phyloP scores from a whole-genome alignment of 2,113 vertebrate species.

The Mobula birostris region DNA sequence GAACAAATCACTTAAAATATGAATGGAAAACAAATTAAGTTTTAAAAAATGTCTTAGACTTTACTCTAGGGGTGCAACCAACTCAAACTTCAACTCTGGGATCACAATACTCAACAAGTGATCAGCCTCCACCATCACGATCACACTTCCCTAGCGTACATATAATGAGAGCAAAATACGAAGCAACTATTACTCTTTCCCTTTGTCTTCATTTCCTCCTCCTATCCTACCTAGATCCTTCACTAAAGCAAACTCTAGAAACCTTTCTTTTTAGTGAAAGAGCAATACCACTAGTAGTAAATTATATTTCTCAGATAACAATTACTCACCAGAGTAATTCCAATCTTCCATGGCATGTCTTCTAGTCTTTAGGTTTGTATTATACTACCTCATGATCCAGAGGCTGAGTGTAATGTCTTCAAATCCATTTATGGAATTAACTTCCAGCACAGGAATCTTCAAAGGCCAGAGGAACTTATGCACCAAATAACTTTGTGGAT shows the following conservation, averaged over 20 bases:
- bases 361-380: neutral
- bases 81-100: slow-evolving; percentile 4
- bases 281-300: neutral
- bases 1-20: neutral
- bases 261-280: neutral
- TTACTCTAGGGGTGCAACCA: slow-evolving; percentile 34
- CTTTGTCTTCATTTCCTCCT: neutral
- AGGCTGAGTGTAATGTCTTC: slow-evolving; percentile 3
- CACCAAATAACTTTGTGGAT: neutral
- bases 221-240: neutral
- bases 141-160: neutral
- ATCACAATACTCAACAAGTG: neutral
- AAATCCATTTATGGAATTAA: slow-evolving; percentile 13
- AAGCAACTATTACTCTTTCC: neutral
- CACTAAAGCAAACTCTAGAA: neutral
- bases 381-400: slow-evolving; percentile 2
- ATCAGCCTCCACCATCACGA: neutral
- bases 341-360: neutral
- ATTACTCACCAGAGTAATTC: slow-evolving; percentile 32
- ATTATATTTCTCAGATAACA: slow-evolving; percentile 21
- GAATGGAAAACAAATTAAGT: slow-evolving; percentile 30
- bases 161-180: neutral
- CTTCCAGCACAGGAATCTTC: neutral
- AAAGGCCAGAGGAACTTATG: neutral
- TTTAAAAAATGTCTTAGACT: neutral